A percentile compares a stretch with the other conserved stretches of the same genome.
These are phyloP conservation scores for Leuciscus idus DNA, from an alignment of 2,113 vertebrate genomes.

Conservation along the genomic window DNA sequence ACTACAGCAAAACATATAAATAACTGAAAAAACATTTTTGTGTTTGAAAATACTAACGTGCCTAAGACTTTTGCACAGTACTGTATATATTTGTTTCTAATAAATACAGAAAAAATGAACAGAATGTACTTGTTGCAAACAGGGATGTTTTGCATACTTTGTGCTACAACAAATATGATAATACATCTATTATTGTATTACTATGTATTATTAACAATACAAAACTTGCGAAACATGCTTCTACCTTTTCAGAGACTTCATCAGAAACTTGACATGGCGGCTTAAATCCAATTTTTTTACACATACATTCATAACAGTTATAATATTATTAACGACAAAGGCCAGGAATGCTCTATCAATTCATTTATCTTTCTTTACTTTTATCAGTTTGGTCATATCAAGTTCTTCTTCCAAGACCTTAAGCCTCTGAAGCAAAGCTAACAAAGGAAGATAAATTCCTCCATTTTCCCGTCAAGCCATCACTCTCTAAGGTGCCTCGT, in stretches of 20 bases:
- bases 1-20: no score
- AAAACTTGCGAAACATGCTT: background rate
- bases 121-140: background rate
- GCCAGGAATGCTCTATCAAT: background rate
- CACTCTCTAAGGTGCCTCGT: slow-evolving; percentile 24
- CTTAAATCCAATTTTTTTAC: background rate
- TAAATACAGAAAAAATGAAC: background rate
- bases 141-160: background rate
- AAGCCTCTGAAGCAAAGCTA: slow-evolving; percentile 67
- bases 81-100: background rate
- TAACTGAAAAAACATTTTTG: no score
- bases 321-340: background rate
- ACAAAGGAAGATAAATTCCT: slow-evolving; percentile 70
- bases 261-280: no score
- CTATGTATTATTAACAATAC: no score
- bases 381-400: slow-evolving; percentile 32
- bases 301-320: background rate
- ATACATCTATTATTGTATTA: no score
- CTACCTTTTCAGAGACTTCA: no score
- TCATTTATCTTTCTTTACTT: slow-evolving; percentile 9
- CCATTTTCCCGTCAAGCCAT: slow-evolving; percentile 73
- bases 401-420: slow-evolving; percentile 39
- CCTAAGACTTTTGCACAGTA: no score
- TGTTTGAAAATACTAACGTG: no score
- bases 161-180: background rate